Base-by-base conservation (phyloP, 2,113 vertebrate genomes). In the Nesospiza acunhae region DNA sequence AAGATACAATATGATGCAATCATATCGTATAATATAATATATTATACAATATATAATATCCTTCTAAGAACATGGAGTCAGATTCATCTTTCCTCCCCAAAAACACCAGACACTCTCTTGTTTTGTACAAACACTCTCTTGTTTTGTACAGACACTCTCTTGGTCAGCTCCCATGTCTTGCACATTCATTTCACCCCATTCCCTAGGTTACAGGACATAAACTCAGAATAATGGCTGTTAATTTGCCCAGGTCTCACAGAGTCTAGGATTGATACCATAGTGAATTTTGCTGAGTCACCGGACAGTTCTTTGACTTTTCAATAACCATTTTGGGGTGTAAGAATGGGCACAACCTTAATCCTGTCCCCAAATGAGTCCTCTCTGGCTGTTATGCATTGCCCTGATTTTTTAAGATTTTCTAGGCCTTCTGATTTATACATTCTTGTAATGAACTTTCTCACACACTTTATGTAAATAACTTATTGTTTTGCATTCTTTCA, bases 361-460 rank as follows among this genome's bases (percentile, higher is more conserved):
- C 44, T 56, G 16, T 47, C 35, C 28, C 27, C 37, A 14, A 44
- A 20, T 0, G 2, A 24, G 21, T 47, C 21, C 15, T 30, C 10
- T 58, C 30, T 68, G 19, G n/a, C 39, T 68, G n/a, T 17, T 37
- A 5, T 0, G 4, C 44, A 15, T 52, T 9, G 3, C 15, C 50
- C 27, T 52, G 50, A 15, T 52, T 28, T 52, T 52, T 28, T 10
- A 17, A 52, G 15, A 10, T 52, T 52, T 28, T 52, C 50, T 10
- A 52, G 17, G 27, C 50, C 26, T 52, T 52, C 50, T 52, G 9
- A 52, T 28, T 10, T 28, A 16, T 6, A 28, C 50, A 28, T 52
- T 52, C 15, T 28, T 52, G 26, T 52, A 52, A 28, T 2, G 2
- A 52, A 28, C 50, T 52, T 52, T 52, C 50, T 28, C 50, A 52